These are phyloP conservation scores for Trichonephila clavata DNA, from an alignment of 1,140 invertebrate species.

Conservation along the genomic window DNA sequence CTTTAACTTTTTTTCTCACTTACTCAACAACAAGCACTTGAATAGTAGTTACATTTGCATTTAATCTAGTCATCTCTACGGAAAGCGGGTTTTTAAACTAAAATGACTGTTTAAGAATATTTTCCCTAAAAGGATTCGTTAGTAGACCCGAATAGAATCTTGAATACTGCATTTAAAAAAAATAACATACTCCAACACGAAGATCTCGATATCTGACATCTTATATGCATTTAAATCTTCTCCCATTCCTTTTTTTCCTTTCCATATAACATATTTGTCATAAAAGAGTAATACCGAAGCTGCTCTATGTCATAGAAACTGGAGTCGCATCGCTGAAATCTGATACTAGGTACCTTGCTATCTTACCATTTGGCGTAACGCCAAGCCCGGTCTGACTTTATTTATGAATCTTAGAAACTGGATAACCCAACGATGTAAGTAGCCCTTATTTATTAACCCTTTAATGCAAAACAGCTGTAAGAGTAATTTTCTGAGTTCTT, in stretches of 20 bases:
- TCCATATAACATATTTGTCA: neutral
- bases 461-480: slow-evolving; percentile 68
- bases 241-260: neutral
- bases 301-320: neutral
- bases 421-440: slow-evolving; percentile 52
- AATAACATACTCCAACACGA: neutral
- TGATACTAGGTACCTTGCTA: slow-evolving; percentile 17
- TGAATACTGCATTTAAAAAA: neutral
- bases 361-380: slow-evolving; percentile 10
- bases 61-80: too few species aligned
- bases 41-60: too few species aligned
- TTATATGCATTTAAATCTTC: neutral
- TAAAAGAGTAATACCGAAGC: neutral
- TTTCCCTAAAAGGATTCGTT: too few species aligned
- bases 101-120: too few species aligned
- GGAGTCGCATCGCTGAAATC: slow-evolving; percentile 1
- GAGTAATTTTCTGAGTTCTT: slow-evolving; percentile 16
- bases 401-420: slow-evolving; percentile 61
- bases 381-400: slow-evolving; percentile 16
- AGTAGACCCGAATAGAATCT: too few species aligned
- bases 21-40: too few species aligned
- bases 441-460: slow-evolving; percentile 61
- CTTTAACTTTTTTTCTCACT: too few species aligned
- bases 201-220: neutral
- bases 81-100: too few species aligned